phyloP scores from a whole-genome alignment of 2,888 invertebrate genomes.

The Syrphus vitripennis region DNA sequence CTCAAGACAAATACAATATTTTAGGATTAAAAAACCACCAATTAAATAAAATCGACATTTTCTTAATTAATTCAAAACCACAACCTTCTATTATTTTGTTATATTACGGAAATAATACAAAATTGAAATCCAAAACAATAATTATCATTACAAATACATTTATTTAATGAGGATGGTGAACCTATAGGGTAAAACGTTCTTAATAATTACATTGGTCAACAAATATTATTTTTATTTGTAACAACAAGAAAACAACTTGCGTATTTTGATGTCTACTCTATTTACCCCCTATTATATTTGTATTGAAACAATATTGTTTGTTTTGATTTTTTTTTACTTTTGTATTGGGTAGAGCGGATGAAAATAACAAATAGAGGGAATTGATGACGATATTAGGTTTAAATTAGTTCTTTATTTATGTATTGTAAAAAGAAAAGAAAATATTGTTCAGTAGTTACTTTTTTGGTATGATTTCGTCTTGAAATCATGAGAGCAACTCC shows the following conservation, averaged over 20 bases:
- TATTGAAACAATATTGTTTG: no score
- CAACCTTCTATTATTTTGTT: neutral
- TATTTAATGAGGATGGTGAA: neutral
- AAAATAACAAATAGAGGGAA: no score
- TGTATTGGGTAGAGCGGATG: no score
- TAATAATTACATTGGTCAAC: neutral
- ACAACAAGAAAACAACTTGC: neutral
- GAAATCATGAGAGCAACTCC: neutral
- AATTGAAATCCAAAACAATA: neutral
- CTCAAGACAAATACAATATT: neutral
- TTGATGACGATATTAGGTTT: no score
- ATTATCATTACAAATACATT: neutral
- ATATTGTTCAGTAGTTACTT: no score
- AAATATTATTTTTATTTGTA: no score
- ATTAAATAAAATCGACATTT: neutral
- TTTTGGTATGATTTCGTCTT: no score
- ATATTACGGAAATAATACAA: neutral
- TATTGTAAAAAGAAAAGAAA: no score
- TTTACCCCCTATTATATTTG: neutral
- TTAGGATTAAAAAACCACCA: neutral
- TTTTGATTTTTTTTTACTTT: neutral
- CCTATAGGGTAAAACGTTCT: neutral
- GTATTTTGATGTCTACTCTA: neutral
- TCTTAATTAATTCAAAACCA: neutral
- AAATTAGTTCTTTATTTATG: no score